Percentiles rank a stretch among this genome's conserved stretches.
phyloP scores from a whole-genome alignment of 1,140 invertebrate genomes.

The Caerostris extrusa region DNA sequence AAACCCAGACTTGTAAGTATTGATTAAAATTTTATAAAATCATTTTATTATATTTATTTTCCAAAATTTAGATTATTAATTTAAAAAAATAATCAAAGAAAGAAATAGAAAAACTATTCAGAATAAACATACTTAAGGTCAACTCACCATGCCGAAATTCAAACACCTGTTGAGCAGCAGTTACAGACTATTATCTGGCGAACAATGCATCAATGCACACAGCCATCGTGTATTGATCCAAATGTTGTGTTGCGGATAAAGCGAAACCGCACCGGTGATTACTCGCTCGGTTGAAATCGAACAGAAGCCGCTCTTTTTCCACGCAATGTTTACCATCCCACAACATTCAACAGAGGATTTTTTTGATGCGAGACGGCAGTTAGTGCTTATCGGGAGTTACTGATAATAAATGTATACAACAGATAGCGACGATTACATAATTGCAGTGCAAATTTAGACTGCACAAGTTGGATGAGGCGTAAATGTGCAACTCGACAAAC shows the following conservation, averaged over 20 bases:
- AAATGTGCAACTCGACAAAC: too few relatives aligned
- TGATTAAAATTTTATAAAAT: too few relatives aligned
- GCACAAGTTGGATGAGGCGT: too few relatives aligned
- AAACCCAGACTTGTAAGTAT: too few relatives aligned
- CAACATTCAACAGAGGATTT: background rate
- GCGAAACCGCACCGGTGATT: background rate
- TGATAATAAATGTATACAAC: background rate
- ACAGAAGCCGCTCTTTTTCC: conserved; percentile 5
- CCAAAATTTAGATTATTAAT: background rate
- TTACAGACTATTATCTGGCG: background rate
- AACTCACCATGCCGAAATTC: background rate
- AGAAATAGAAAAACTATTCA: background rate
- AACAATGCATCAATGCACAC: too few relatives aligned
- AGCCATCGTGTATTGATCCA: too few relatives aligned
- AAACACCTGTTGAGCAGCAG: background rate
- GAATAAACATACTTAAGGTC: background rate
- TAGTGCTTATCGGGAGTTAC: background rate
- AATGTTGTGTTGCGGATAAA: background rate
- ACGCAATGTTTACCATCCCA: conserved; percentile 1
- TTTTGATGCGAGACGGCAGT: background rate
- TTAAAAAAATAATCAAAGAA: background rate
- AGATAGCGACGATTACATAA: background rate
- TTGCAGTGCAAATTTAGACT: background rate
- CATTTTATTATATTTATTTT: too few relatives aligned
- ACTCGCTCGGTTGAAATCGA: background rate